These are phyloP conservation scores for Hyperoodon ampullatus DNA, from an alignment of 2,113 vertebrate genomes.

Conservation along the genomic window DNA sequence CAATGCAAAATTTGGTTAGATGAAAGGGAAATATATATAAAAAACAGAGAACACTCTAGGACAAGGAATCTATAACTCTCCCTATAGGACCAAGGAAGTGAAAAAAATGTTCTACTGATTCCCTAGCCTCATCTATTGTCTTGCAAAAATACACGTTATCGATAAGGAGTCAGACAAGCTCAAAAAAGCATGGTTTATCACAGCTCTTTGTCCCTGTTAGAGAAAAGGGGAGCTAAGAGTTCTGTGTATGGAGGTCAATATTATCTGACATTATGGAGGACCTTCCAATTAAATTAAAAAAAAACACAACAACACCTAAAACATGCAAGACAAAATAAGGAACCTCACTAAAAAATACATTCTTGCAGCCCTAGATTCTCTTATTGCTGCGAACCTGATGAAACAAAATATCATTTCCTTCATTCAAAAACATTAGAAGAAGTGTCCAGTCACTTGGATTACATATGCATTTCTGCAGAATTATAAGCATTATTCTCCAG, in stretches of 20 bases:
- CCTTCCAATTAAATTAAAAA: neutral
- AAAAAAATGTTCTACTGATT: constrained; percentile 28
- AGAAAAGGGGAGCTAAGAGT: neutral
- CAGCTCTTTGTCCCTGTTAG: neutral
- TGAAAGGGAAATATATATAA: constrained; percentile 34
- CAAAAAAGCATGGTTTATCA: neutral
- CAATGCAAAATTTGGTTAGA: constrained; percentile 36
- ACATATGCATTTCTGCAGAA: constrained; percentile 54
- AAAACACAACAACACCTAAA: neutral
- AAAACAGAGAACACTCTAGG: constrained; percentile 28
- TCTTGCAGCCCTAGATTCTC: constrained; percentile 50
- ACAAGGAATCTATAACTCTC: neutral
- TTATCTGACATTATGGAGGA: neutral
- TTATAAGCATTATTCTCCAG: constrained; percentile 42
- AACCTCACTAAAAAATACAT: constrained; percentile 43
- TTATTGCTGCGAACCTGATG: constrained; percentile 35
- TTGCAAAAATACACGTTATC: constrained; percentile 14
- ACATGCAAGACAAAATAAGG: constrained; percentile 41
- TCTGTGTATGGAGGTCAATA: neutral
- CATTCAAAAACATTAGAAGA: constrained; percentile 52
- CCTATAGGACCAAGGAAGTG: neutral
- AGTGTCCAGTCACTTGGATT: constrained; percentile 28
- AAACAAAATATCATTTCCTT: constrained; percentile 58
- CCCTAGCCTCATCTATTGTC: neutral
- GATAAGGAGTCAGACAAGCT: constrained; percentile 34